phyloP scores from a whole-genome alignment of 2,113 vertebrate genomes.

The Bothrops jararaca region DNA sequence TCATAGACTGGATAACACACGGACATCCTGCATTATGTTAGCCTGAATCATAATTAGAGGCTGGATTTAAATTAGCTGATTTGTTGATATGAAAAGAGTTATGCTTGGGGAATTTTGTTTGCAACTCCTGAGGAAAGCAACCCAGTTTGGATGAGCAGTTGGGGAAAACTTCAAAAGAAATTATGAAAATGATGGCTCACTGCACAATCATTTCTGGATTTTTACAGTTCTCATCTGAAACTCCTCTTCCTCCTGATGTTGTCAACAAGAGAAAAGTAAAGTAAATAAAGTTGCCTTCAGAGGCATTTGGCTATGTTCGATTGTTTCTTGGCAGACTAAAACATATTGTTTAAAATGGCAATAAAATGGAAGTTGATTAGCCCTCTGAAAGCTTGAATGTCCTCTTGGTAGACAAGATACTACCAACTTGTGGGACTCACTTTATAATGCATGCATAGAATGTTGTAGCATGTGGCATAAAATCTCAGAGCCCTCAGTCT shows the following conservation, averaged over 20 bases:
- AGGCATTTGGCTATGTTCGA: neutral
- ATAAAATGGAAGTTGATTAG: neutral
- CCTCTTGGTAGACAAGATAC: neutral
- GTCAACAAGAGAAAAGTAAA: neutral
- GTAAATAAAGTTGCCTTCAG: neutral
- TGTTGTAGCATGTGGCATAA: neutral
- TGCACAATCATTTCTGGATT: neutral
- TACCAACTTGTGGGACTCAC: neutral
- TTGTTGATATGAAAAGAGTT: neutral
- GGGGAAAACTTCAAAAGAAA: neutral
- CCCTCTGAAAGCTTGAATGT: neutral
- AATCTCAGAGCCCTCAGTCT: neutral
- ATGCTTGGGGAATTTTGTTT: neutral
- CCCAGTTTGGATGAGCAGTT: neutral
- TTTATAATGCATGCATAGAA: neutral
- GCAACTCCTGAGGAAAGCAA: neutral
- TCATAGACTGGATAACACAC: neutral
- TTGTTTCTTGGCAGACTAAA: neutral
- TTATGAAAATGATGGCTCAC: neutral
- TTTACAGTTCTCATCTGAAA: neutral
- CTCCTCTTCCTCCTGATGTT: neutral
- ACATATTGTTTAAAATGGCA: neutral
- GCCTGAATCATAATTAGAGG: neutral
- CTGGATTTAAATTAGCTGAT: neutral
- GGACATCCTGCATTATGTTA: neutral